Evolutionary conservation across 2,113 vertebrate species (phyloP).

Genomic region (Mystacornis crossleyi): DNA sequence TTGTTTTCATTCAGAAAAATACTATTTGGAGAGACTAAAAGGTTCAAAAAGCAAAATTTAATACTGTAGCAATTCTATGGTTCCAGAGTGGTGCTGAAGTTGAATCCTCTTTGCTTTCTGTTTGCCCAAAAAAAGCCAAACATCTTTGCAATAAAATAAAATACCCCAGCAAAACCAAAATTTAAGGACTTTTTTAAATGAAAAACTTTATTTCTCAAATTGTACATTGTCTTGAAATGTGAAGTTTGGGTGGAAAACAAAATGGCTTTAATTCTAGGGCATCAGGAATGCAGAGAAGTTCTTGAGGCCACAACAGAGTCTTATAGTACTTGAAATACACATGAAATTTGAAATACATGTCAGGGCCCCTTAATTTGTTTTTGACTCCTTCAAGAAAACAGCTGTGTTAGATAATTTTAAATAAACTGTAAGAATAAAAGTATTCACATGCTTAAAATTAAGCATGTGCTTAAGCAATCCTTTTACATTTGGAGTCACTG

Average conservation of each 20-base stretch:
- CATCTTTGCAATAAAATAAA: neutral
- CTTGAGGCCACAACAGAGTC: neutral
- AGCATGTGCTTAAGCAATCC: neutral
- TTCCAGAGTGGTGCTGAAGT: neutral
- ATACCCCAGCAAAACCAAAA: fast-evolving
- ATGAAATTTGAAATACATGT: neutral
- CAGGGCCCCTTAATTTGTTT: neutral
- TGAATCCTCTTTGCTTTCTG: neutral
- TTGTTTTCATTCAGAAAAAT: neutral
- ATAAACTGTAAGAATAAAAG: neutral
- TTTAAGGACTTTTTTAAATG: neutral
- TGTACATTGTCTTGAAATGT: neutral
- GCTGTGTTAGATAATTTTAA: neutral
- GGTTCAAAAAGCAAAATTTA: neutral
- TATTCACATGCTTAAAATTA: neutral
- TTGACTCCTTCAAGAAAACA: neutral
- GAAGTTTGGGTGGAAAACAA: neutral
- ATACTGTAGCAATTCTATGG: neutral
- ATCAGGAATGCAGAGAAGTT: neutral
- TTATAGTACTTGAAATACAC: neutral
- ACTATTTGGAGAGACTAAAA: neutral
- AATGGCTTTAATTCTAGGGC: neutral
- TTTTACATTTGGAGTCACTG: neutral
- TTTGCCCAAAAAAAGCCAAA: neutral
- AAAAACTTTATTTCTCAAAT: neutral